Conservation (phyloP, 2,888 invertebrate species). For the Ferrisia virgata region DNA sequence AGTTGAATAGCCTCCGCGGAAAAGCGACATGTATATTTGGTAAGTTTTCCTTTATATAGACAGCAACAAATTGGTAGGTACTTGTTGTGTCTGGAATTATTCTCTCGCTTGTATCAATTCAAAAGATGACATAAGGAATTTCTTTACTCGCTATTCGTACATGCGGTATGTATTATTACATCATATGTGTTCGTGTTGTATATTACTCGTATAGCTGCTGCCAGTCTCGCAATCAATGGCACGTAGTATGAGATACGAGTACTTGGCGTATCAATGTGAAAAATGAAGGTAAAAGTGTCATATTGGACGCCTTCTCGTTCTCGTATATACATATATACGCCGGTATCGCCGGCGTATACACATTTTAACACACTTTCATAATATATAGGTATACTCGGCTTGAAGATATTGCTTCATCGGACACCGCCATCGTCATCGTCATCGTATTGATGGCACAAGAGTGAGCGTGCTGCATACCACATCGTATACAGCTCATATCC, state of each 20-base stretch:
- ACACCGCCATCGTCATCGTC: neutral
- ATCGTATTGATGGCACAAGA: too few species aligned
- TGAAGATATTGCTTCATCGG: neutral
- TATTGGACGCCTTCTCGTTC: neutral
- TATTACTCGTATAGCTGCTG: too few species aligned
- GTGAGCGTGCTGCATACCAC: neutral
- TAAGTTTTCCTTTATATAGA: too few species aligned
- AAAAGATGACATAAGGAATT: constrained; percentile 3
- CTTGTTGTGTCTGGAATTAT: too few species aligned
- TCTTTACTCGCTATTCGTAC: neutral
- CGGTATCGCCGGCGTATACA: neutral
- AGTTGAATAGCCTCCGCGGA: neutral
- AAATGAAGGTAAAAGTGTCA: constrained; percentile 28
- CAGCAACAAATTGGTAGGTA: too few species aligned
- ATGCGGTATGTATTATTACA: neutral
- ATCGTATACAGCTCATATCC: neutral
- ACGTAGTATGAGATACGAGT: neutral
- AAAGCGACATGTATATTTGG: neutral
- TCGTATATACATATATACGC: too few species aligned
- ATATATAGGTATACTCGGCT: neutral
- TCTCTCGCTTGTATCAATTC: neutral
- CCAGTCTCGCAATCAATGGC: neutral
- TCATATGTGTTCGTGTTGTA: neutral
- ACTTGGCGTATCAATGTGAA: neutral
- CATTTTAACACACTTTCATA: constrained; percentile 24